phyloP scores from a whole-genome alignment of 2,888 invertebrate genomes.

The Drosophila nr. perissopoda region DNA sequence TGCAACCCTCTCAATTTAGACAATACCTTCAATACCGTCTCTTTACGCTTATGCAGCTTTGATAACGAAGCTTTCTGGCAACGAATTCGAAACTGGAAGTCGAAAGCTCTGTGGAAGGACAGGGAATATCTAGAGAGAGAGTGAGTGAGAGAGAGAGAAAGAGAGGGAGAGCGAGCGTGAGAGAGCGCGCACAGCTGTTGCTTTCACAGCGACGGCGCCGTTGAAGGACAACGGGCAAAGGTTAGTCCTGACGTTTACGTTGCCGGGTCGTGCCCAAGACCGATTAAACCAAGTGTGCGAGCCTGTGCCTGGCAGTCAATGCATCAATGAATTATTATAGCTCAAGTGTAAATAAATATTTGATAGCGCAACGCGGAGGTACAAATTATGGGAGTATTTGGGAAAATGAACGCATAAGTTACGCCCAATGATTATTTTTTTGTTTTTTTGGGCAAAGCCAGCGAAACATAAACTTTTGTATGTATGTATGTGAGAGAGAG shows the following conservation, averaged over 20 bases:
- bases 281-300: conserved; percentile 57
- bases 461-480: conserved; percentile 54
- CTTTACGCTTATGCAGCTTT: conserved; percentile 43
- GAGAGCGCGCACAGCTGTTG: conserved; percentile 74
- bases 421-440: conserved; percentile 63
- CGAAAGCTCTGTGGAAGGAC: conserved; percentile 53
- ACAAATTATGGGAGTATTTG: conserved; percentile 10
- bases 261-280: conserved; percentile 69
- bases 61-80: conserved; percentile 64
- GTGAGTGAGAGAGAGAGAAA: conserved; percentile 1
- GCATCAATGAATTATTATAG: conserved; percentile 77
- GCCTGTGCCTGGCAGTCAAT: conserved; percentile 72
- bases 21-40: conserved; percentile 19
- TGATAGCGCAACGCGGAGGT: conserved; percentile 59
- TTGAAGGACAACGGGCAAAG: conserved; percentile 77
- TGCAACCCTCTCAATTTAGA: conserved; percentile 27
- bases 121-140: conserved; percentile 3
- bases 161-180: conserved; percentile 15
- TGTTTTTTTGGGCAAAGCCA: conserved; percentile 26
- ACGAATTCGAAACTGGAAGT: conserved; percentile 66
- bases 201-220: conserved; percentile 77
- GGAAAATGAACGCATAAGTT: conserved; percentile 63
- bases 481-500: conserved; percentile 4
- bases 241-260: conserved; percentile 79
- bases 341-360: conserved; percentile 77